Percentiles rank a stretch among this genome's conserved stretches.
These are phyloP conservation scores for Coracopsis vasa DNA, from an alignment of 2,113 vertebrate species.

Conservation along the genomic window DNA sequence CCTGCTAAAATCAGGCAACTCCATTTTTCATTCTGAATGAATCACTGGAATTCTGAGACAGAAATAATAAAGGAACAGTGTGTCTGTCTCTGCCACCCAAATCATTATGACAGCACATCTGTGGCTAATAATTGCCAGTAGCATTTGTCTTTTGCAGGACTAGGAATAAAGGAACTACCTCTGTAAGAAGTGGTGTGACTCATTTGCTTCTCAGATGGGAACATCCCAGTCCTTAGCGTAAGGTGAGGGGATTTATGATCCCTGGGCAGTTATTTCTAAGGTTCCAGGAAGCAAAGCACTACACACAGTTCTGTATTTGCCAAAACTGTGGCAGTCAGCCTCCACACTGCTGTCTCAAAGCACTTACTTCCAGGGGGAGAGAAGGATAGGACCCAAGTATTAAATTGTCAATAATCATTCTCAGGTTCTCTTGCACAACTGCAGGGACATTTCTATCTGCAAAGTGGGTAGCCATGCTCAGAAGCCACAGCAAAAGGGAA, in stretches of 20 bases:
- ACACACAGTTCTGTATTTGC: neutral
- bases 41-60: neutral
- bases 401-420: neutral
- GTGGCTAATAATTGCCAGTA: neutral
- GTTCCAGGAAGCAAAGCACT: neutral
- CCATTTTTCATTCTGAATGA: neutral
- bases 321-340: neutral
- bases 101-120: neutral
- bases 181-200: neutral
- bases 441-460: neutral
- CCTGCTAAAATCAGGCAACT: neutral
- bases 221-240: neutral
- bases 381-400: neutral
- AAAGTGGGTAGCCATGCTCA: neutral
- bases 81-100: neutral
- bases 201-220: neutral
- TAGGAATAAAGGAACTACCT: neutral
- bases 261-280: neutral
- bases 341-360: neutral
- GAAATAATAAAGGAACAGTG: neutral
- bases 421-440: neutral
- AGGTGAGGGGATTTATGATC: neutral
- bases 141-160: neutral
- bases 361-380: neutral
- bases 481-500: neutral